Conservation (phyloP, 1,140 invertebrate species). For the Drosophila lacertosa region DNA sequence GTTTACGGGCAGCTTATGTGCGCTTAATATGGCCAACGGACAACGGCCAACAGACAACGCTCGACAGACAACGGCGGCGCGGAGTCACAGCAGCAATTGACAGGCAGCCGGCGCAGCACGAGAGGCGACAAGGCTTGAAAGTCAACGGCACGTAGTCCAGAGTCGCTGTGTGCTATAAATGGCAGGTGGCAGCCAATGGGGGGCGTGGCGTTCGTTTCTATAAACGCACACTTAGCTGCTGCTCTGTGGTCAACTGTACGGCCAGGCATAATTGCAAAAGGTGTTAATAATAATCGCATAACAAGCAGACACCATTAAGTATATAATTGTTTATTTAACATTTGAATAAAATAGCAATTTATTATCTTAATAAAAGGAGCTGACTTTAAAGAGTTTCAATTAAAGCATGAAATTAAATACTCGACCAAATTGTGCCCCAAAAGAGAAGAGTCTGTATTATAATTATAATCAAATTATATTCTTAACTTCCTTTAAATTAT, state of each 20-base stretch:
- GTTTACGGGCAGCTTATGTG: conserved; percentile 74
- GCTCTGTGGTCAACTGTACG: conserved; percentile 37
- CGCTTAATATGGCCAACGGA: conserved; percentile 56
- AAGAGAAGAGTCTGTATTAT: too few relatives aligned
- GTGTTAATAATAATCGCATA: background rate
- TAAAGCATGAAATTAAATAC: too few relatives aligned
- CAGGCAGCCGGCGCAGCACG: background rate
- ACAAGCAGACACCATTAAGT: too few relatives aligned
- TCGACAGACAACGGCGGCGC: background rate
- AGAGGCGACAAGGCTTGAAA: conserved; percentile 53
- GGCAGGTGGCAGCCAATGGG: background rate
- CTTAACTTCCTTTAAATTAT: too few relatives aligned
- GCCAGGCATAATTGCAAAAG: conserved; percentile 15
- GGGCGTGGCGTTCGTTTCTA: background rate
- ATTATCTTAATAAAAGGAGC: too few relatives aligned
- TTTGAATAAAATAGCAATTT: too few relatives aligned
- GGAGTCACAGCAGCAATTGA: background rate
- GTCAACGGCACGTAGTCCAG: conserved; percentile 56
- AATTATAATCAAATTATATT: too few relatives aligned
- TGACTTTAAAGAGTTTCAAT: too few relatives aligned
- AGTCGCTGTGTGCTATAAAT: conserved; percentile 23
- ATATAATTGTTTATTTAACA: too few relatives aligned
- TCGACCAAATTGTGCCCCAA: too few relatives aligned
- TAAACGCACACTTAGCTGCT: background rate
- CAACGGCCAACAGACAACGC: background rate